Evolutionary conservation across 2,888 invertebrate species (phyloP).

Genomic region (Antitype chi): DNA sequence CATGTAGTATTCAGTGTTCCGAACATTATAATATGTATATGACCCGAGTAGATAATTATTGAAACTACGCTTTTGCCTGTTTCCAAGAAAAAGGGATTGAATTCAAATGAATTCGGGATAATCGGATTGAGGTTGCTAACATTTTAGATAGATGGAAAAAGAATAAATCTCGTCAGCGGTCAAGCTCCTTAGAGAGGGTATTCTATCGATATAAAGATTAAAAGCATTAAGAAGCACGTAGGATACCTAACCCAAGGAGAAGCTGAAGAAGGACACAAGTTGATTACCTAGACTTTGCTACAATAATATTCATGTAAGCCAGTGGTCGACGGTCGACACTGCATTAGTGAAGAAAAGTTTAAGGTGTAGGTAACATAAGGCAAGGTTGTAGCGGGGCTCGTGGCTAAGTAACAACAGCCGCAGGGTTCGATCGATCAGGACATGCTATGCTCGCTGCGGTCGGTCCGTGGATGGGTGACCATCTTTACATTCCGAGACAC

Average conservation of each 20-base stretch:
- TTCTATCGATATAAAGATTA: neutral
- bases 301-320: neutral
- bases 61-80: neutral
- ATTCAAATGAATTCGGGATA: constrained; percentile 2
- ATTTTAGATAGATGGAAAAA: neutral
- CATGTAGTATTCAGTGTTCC: neutral
- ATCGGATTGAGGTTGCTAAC: constrained; percentile 27
- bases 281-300: neutral
- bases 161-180: neutral
- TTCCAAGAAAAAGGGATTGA: constrained; percentile 7
- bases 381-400: neutral
- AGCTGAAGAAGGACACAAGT: too few relatives aligned
- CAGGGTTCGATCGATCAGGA: too few relatives aligned
- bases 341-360: neutral
- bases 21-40: neutral
- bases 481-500: too few relatives aligned
- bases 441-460: too few relatives aligned
- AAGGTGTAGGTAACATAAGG: neutral
- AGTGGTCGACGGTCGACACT: neutral
- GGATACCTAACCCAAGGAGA: neutral
- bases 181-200: neutral
- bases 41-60: neutral
- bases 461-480: too few relatives aligned
- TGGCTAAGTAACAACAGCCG: too few relatives aligned
- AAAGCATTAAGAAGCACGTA: neutral